phyloP scores from a whole-genome alignment of 2,113 vertebrate genomes.

The Pagrus major region DNA sequence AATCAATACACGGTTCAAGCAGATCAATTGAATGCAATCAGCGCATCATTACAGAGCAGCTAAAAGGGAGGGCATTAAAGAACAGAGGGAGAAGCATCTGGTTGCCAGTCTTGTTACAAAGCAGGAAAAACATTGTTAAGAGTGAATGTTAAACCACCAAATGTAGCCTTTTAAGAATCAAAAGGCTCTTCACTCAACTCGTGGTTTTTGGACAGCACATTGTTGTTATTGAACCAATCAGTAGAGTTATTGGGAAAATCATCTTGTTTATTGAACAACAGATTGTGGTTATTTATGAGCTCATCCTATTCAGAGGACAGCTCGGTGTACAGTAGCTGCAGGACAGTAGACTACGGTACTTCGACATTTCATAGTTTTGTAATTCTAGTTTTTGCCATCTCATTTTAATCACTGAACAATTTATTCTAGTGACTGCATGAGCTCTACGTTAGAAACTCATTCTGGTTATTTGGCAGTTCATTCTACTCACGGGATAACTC shows the following conservation, averaged over 20 bases:
- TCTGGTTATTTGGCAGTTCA: not conserved
- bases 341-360: not conserved
- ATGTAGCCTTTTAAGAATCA: not conserved
- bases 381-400: not conserved
- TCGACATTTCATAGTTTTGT: not conserved
- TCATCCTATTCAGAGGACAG: slow-evolving; percentile 6
- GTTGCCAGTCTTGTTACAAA: not conserved
- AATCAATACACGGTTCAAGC: slow-evolving; percentile 55
- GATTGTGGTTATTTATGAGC: slow-evolving; percentile 4
- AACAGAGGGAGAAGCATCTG: not conserved
- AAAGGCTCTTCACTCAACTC: not conserved
- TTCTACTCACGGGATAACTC: not conserved
- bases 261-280: slow-evolving; percentile 12
- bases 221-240: slow-evolving; percentile 17
- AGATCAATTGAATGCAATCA: slow-evolving; percentile 63
- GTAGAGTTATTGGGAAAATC: not conserved
- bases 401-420: slow-evolving; percentile 30
- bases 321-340: not conserved
- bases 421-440: slow-evolving; percentile 4
- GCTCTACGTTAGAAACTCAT: not conserved
- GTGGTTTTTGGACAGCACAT: not conserved
- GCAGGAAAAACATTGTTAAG: not conserved
- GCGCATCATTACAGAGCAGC: slow-evolving; percentile 38
- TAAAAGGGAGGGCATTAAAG: slow-evolving; percentile 17
- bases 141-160: not conserved